Base-by-base conservation (phyloP, 2,113 vertebrate species). In the Alectura lathami region DNA sequence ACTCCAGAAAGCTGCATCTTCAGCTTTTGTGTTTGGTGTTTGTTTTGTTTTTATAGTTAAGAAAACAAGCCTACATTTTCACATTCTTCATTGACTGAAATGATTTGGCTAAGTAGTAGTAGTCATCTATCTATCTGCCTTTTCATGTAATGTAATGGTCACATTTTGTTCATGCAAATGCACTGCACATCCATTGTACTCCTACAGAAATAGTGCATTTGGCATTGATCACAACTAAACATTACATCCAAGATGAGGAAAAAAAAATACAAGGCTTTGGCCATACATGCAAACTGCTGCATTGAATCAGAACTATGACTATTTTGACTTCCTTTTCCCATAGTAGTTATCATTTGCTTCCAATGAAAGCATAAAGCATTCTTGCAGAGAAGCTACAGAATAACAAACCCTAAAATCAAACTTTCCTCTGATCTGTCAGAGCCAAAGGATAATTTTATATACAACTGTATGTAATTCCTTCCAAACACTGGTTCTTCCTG, bases 381-480 rank as follows among this genome's bases (percentile, higher is more conserved):
- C 60, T 54, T 84, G 47, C 56, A 77, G 32, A 83, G 21, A 26
- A 70, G 34, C 32, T 60, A 74, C 53, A 87, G 66, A 83, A 82
- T 20, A 89, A 79, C 8, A 80, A 92, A 64, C 10, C 23, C 54
- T 60, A 78, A 89, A 78, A 91, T 70, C 45, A 82, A 85, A 78
- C 69, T 82, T 64, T 91, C 42, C 57, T 72, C 69, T 50, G 34
- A 56, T 86, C 43, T 75, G 38, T 68, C 84, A 51, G 47, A 91
- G 78, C 29, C 70, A 96, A 75, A 87, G 11, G 6, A 70, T 88
- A 87, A 54, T 60, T 94, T 93, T 95, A 85, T 57, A 80, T 62
- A 83, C 45, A 69, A 57, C 20, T 62, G 16, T 64, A 85, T 66
- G 48, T 29, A 72, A 76, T 77, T 87, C 48, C 21, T 91, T 93